These are phyloP conservation scores for Andrena trimmerana DNA, from an alignment of 2,888 invertebrate species.

Conservation along the genomic window DNA sequence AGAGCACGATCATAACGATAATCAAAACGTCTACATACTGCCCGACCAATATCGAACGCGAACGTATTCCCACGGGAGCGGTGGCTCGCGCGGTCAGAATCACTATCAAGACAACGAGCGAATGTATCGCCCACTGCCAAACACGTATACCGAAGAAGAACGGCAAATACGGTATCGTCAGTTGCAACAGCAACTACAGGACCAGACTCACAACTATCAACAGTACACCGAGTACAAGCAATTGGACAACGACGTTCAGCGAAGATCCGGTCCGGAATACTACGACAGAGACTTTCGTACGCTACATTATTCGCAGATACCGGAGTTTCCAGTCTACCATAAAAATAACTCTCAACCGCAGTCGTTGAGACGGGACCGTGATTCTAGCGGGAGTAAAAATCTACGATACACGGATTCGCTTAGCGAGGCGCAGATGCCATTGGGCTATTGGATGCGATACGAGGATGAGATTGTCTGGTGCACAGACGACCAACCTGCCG, in stretches of 20 bases:
- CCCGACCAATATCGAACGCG: slow-evolving; percentile 82
- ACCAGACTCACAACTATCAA: slow-evolving; percentile 65
- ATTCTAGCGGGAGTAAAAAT: slow-evolving; percentile 52
- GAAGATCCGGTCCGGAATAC: slow-evolving; percentile 68
- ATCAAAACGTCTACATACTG: slow-evolving; percentile 82
- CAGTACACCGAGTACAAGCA: slow-evolving; percentile 73
- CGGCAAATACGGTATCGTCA: slow-evolving; percentile 78
- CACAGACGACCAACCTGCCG: slow-evolving; percentile 74
- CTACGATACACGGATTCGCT: slow-evolving; percentile 53
- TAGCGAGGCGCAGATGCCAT: slow-evolving; percentile 71
- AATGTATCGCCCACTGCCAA: slow-evolving; percentile 78
- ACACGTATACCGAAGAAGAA: slow-evolving; percentile 81
- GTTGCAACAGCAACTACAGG: slow-evolving; percentile 71
- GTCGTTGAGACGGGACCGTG: slow-evolving; percentile 66
- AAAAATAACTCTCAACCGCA: slow-evolving; percentile 66
- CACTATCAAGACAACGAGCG: slow-evolving; percentile 77
- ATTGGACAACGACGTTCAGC: slow-evolving; percentile 72
- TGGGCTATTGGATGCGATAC: slow-evolving; percentile 81
- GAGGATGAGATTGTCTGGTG: slow-evolving; percentile 83
- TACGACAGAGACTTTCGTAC: slow-evolving; percentile 73
- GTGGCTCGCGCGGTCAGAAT: slow-evolving; percentile 72
- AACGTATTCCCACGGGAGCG: slow-evolving; percentile 82
- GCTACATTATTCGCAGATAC: slow-evolving; percentile 69
- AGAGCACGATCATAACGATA: slow-evolving; percentile 81
- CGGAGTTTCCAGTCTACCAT: slow-evolving; percentile 70